Evolutionary conservation across 2,797 vertebrate species (phyloP).

Genomic region (Myotis planiceps): DNA sequence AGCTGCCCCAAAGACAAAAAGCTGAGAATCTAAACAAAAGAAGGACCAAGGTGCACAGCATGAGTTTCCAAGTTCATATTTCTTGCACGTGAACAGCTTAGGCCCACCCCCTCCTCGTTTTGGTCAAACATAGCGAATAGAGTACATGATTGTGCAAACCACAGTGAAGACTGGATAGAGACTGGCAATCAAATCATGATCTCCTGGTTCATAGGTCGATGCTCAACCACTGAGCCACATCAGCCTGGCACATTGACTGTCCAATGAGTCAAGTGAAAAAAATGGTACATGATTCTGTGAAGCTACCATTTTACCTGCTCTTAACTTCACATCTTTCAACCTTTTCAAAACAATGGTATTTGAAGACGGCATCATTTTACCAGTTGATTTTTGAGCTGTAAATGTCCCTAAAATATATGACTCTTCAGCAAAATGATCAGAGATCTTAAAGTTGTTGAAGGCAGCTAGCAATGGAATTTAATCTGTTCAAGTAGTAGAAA

Average conservation of each 20-base stretch:
- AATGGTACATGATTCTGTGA: background rate
- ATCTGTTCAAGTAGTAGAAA: background rate
- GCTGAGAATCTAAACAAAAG: slow-evolving; percentile 68
- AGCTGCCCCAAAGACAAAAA: slow-evolving; percentile 79
- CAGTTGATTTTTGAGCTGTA: background rate
- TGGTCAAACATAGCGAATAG: background rate
- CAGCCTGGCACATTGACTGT: background rate
- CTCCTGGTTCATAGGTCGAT: no score
- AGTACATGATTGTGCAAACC: background rate
- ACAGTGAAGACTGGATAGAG: background rate
- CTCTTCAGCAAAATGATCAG: background rate
- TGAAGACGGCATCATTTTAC: background rate
- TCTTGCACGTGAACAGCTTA: slow-evolving; percentile 44
- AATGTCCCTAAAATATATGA: background rate
- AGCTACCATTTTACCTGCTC: background rate
- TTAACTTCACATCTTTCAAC: background rate
- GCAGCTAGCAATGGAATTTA: background rate
- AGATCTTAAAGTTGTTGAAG: background rate
- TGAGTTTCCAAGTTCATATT: slow-evolving; percentile 65
- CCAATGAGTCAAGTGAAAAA: background rate
- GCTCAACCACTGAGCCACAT: no score
- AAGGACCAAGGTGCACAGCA: slow-evolving; percentile 28
- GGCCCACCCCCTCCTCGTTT: background rate
- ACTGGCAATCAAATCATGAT: background rate
- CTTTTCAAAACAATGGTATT: background rate